Percentiles rank a stretch among this genome's conserved stretches.
These are phyloP conservation scores for Chesias legatella DNA, from an alignment of 2,888 invertebrate genomes.

Conservation along the genomic window DNA sequence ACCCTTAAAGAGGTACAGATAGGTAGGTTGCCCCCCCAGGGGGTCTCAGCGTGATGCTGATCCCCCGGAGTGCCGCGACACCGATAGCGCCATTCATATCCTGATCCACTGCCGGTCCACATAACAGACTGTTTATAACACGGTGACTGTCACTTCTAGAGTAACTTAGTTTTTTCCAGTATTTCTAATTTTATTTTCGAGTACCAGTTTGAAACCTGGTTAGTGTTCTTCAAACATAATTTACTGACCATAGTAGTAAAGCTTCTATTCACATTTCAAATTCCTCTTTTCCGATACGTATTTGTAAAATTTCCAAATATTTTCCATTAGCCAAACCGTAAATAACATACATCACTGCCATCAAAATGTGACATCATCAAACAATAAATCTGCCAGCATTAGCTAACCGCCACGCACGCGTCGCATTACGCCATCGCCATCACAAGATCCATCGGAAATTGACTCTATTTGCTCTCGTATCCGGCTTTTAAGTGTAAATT, in stretches of 20 bases:
- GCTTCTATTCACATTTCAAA: too few species aligned
- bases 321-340: neutral
- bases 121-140: constrained; percentile 46
- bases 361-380: constrained; percentile 36
- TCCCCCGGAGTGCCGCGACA: constrained; percentile 50
- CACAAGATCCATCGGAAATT: constrained; percentile 70
- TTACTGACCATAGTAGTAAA: too few species aligned
- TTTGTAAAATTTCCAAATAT: too few species aligned
- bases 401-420: constrained; percentile 33
- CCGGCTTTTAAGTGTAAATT: constrained; percentile 79
- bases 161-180: constrained; percentile 11
- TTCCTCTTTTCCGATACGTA: too few species aligned
- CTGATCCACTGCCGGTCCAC: constrained; percentile 42
- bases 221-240: too few species aligned
- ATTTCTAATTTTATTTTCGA: too few species aligned
- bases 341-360: neutral
- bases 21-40: constrained; percentile 38
- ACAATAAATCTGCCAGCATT: constrained; percentile 43
- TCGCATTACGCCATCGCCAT: constrained; percentile 54
- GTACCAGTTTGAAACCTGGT: too few species aligned
- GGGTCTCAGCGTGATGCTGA: constrained; percentile 47
- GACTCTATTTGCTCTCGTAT: constrained; percentile 67
- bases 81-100: constrained; percentile 60
- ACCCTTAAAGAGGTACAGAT: constrained; percentile 54
- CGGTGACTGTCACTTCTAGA: constrained; percentile 46